A percentile compares a stretch with the other conserved stretches of the same genome.
Evolutionary conservation across 2,888 invertebrate genomes (phyloP).

Genomic region (Aleiodes leptofemur): DNA sequence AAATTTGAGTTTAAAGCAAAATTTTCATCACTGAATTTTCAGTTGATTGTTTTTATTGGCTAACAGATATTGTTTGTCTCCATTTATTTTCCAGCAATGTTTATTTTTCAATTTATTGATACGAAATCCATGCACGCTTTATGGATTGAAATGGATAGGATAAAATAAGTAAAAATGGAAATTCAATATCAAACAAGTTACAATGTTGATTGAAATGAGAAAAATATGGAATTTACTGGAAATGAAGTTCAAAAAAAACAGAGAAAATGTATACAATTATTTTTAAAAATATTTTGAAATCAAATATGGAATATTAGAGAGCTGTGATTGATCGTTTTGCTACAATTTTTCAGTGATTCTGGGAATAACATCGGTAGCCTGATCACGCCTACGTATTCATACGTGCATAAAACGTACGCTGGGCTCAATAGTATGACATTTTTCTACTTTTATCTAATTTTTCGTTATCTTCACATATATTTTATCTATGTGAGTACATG

Average conservation of each 20-base stretch:
- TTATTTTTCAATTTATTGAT: no score
- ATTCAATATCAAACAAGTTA: neutral
- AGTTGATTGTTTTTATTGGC: no score
- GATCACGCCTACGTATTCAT: constrained; percentile 65
- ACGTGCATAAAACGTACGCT: constrained; percentile 65
- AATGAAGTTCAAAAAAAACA: neutral
- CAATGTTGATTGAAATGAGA: neutral
- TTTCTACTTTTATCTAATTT: constrained; percentile 30
- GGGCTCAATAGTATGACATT: constrained; percentile 51
- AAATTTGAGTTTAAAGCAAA: no score
- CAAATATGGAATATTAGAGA: constrained; percentile 29
- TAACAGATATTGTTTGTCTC: constrained; percentile 7
- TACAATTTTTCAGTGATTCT: constrained; percentile 41
- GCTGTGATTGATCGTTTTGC: constrained; percentile 41
- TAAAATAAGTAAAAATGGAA: neutral
- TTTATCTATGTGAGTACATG: no score
- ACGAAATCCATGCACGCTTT: no score
- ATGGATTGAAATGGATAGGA: neutral
- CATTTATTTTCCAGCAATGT: no score
- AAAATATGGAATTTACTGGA: neutral
- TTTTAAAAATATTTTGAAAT: neutral
- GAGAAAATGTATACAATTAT: neutral
- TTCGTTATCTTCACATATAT: no score
- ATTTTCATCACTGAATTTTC: no score
- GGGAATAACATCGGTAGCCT: constrained; percentile 55